A percentile compares a stretch with the other conserved stretches of the same genome.
These are phyloP conservation scores for Cepaea nemoralis DNA, from an alignment of 1,140 invertebrate species.

Conservation along the genomic window DNA sequence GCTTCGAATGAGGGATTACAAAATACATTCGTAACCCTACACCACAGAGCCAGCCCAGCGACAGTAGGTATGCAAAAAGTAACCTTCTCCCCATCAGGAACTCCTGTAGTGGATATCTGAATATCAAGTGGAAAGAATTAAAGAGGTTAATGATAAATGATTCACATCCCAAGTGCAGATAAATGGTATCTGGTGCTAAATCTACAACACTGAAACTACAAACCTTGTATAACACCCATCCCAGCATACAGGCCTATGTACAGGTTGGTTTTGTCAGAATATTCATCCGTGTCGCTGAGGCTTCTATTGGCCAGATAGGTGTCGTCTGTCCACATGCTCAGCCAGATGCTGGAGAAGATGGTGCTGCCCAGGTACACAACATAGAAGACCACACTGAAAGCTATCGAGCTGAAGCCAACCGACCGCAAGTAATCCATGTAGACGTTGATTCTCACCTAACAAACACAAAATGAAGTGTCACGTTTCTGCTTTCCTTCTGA, in stretches of 20 bases:
- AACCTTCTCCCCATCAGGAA: too few relatives aligned
- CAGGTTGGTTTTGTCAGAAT: conserved; percentile 57
- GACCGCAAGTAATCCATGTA: conserved; percentile 59
- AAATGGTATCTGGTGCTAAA: too few relatives aligned
- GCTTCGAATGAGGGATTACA: too few relatives aligned
- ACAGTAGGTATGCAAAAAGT: too few relatives aligned
- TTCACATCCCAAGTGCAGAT: too few relatives aligned
- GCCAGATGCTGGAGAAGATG: conserved; percentile 60
- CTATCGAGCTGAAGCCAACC: conserved; percentile 45
- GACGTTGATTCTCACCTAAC: conserved; percentile 58
- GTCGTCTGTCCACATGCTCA: conserved; percentile 64
- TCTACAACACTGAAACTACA: too few relatives aligned
- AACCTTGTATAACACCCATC: conserved; percentile 65
- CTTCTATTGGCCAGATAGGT: conserved; percentile 51
- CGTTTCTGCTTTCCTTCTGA: too few relatives aligned
- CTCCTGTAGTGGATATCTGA: too few relatives aligned
- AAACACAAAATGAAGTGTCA: conserved; percentile 18
- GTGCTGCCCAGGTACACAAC: conserved; percentile 25
- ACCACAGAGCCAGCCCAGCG: too few relatives aligned
- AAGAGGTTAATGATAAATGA: too few relatives aligned
- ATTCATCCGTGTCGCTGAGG: conserved; percentile 53
- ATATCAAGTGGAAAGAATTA: too few relatives aligned
- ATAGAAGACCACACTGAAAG: conserved; percentile 22
- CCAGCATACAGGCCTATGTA: conserved; percentile 64
- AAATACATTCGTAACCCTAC: too few relatives aligned